These are phyloP conservation scores for Platyscapa corneri DNA, from an alignment of 1,140 invertebrate genomes.

Conservation along the genomic window DNA sequence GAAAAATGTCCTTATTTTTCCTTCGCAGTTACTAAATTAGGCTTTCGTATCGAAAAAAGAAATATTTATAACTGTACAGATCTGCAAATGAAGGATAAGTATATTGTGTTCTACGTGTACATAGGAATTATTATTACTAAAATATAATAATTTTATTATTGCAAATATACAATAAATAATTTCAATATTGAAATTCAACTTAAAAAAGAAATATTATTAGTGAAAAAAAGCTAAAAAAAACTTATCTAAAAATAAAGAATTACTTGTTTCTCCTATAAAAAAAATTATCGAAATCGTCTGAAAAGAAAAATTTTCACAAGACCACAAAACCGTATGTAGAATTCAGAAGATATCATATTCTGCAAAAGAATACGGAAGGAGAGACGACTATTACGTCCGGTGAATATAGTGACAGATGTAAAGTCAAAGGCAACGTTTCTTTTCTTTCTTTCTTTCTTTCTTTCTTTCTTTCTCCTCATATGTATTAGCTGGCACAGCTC, in stretches of 20 bases:
- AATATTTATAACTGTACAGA: too few relatives aligned
- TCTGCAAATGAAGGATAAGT: too few relatives aligned
- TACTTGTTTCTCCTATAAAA: neutral
- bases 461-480: neutral
- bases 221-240: neutral
- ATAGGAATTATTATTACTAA: too few relatives aligned
- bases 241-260: neutral
- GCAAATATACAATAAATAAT: too few relatives aligned
- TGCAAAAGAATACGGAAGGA: neutral
- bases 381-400: neutral
- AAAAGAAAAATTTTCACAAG: neutral
- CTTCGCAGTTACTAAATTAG: too few relatives aligned
- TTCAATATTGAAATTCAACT: too few relatives aligned
- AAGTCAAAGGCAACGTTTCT: slow-evolving; percentile 19
- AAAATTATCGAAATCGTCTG: neutral
- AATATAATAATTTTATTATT: too few relatives aligned
- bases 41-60: too few relatives aligned
- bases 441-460: neutral
- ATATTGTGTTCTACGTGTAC: too few relatives aligned
- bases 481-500: slow-evolving; percentile 22
- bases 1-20: too few relatives aligned
- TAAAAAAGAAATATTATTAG: neutral
- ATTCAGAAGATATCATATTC: neutral
- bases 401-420: slow-evolving; percentile 47
- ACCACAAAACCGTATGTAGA: neutral